Base-by-base conservation (phyloP, 1,140 invertebrate genomes). In the Amphibalanus amphitrite region DNA sequence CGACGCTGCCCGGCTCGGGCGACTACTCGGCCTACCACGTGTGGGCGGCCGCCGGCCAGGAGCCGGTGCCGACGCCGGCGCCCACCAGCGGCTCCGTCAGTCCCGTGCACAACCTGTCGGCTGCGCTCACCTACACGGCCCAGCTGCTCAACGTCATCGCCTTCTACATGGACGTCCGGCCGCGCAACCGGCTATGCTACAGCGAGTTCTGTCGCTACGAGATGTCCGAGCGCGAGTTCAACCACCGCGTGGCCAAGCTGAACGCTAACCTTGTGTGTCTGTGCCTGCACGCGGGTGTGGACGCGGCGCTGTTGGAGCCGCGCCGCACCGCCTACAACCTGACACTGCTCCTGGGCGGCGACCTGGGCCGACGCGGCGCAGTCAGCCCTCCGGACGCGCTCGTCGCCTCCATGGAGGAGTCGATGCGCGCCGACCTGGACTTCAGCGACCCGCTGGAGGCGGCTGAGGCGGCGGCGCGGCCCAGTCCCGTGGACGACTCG, bases 231-330 rank as follows among this genome's bases (percentile, higher is more conserved):
- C 83, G 86, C 74, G 86, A 89, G 78, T 91, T 93, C 80, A 80
- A 84, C 69, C 83, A 86, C 75, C 85, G 86, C 81, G 89, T 93
- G 10, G 86, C 89, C 13, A 84, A 87, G 71, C 82, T 93, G 26
- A 92, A 93, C 81, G 85, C 88, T 71, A 93, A 93, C 77, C 84
- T 93, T 67, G 80, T 93, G 74, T 88, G 91, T 80, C 79, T 93
- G 72, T 92, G 90, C 78, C 87, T 91, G 74, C 87, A 87, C 1
- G 90, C 92, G 80, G 86, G 87, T 76, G 86, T 91, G 20, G 8
- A 3, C 23, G 65, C 28, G n/a, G 65, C 65, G 65, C n/a, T 28
- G 65, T 10, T 28, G 65, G 65, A 67, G 65, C 26, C 65, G 65
- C 26, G n/a, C 6, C 26, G 65, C 65, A 28, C 65, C 10, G 28